Percentiles rank a stretch among this genome's conserved stretches.
Conservation (phyloP, 2,797 vertebrate genomes). For the Pangasius djambal region DNA sequence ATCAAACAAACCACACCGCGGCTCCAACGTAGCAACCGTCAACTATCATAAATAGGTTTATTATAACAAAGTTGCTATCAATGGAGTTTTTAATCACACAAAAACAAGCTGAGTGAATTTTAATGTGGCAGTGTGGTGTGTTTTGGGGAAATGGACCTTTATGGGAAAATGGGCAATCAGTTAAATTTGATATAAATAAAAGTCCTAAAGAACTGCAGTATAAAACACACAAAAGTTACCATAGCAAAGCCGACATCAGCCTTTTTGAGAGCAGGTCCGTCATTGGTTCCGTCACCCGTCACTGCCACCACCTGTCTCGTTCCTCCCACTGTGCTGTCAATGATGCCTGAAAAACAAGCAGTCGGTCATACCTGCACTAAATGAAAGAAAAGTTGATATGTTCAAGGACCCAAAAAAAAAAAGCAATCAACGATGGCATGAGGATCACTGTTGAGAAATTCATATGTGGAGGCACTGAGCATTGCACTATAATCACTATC, state of each 20-base stretch:
- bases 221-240: slow-evolving; percentile 73
- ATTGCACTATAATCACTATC: neutral
- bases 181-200: neutral
- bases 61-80: slow-evolving; percentile 43
- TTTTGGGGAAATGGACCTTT: neutral
- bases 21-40: neutral
- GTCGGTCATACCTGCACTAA: neutral
- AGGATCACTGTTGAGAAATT: neutral
- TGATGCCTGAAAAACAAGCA: slow-evolving; percentile 83
- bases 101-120: neutral
- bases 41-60: slow-evolving; percentile 35
- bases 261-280: slow-evolving; percentile 96
- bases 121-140: neutral
- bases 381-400: neutral
- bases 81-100: slow-evolving; percentile 49
- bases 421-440: neutral
- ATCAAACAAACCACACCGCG: slow-evolving; percentile 15
- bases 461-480: neutral
- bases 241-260: slow-evolving; percentile 98
- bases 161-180: neutral
- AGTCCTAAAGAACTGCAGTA: neutral
- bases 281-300: slow-evolving; percentile 96
- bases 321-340: slow-evolving; percentile 92
- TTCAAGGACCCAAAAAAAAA: slow-evolving; percentile 22
- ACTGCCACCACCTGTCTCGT: slow-evolving; percentile 96